Conservation (phyloP, 2,888 invertebrate genomes). For the Nomada lathburiana region DNA sequence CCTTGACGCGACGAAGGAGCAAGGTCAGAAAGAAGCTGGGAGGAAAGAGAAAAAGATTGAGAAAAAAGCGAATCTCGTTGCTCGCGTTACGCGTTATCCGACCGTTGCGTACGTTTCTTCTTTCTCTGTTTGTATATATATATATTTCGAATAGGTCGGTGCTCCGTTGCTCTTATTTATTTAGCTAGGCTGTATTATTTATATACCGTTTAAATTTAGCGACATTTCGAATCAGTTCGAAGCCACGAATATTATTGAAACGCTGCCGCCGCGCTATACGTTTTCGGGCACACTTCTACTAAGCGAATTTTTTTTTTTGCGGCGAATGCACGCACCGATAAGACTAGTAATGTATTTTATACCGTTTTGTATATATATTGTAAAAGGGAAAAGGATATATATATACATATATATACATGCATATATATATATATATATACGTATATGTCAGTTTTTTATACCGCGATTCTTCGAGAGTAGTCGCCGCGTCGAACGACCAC, state of each 20-base stretch:
- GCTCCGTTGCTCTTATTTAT: conserved; percentile 74
- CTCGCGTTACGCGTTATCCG: conserved; percentile 28
- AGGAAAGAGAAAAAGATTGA: neutral
- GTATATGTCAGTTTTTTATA: conserved; percentile 53
- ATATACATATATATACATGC: conserved; percentile 24
- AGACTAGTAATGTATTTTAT: conserved; percentile 59
- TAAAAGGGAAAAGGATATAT: conserved; percentile 33
- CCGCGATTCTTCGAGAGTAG: conserved; percentile 23
- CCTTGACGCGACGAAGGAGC: neutral
- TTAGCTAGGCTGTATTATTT: conserved; percentile 76
- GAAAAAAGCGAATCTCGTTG: conserved; percentile 19
- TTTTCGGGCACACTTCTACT: conserved; percentile 52
- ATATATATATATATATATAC: conserved; percentile 29
- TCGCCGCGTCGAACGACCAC: conserved; percentile 13
- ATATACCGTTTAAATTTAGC: conserved; percentile 51
- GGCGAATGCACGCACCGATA: conserved; percentile 7
- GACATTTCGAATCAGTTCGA: conserved; percentile 3
- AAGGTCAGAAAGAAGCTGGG: neutral
- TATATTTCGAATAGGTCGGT: conserved; percentile 62
- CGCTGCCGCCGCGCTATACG: conserved; percentile 8
- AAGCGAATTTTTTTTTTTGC: conserved; percentile 15
- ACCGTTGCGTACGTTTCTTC: conserved; percentile 22
- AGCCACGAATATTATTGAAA: neutral
- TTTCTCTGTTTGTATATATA: conserved; percentile 60
- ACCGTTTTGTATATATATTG: conserved; percentile 66